A percentile compares a stretch with the other conserved stretches of the same genome.
These are phyloP conservation scores for Neocrepidodera transversa DNA, from an alignment of 2,888 invertebrate genomes.

Conservation along the genomic window DNA sequence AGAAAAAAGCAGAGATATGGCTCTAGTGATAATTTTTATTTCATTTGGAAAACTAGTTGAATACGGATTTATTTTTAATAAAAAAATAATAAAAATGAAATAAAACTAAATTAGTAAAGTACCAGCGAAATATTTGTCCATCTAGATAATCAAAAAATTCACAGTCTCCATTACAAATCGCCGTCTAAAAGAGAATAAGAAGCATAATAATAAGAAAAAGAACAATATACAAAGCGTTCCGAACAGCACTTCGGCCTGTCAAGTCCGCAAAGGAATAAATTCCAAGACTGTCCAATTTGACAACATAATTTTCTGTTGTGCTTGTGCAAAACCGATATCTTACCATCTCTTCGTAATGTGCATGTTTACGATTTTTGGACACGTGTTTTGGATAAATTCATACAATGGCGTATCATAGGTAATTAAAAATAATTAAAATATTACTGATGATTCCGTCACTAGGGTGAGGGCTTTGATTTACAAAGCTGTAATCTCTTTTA, in stretches of 20 bases:
- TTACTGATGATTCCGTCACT: too few relatives aligned
- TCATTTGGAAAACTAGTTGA: too few relatives aligned
- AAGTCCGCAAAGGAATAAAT: conserved; percentile 25
- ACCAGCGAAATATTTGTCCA: too few relatives aligned
- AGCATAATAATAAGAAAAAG: conserved; percentile 5
- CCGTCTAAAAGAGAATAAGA: conserved; percentile 2
- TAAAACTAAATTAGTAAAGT: too few relatives aligned
- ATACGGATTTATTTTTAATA: too few relatives aligned
- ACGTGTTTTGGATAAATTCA: conserved; percentile 2
- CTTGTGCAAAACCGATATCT: conserved; percentile 22
- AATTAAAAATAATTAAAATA: too few relatives aligned
- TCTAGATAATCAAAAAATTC: not conserved
- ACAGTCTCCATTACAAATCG: conserved; percentile 1
- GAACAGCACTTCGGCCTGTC: conserved; percentile 28
- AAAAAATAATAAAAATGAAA: too few relatives aligned
- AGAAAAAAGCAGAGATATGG: too few relatives aligned
- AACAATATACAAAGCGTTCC: conserved; percentile 24
- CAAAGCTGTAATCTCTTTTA: too few relatives aligned
- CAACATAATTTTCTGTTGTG: conserved; percentile 31
- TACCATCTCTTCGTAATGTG: conserved; percentile 13
- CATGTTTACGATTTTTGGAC: conserved; percentile 22
- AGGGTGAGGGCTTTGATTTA: too few relatives aligned
- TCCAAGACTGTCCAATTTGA: conserved; percentile 27
- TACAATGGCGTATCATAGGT: not conserved
- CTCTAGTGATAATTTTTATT: too few relatives aligned